Evolutionary conservation across 2,888 invertebrate species (phyloP), one percentile per base, ranked within the genome.

Genomic region (Phortica okadai): DNA sequence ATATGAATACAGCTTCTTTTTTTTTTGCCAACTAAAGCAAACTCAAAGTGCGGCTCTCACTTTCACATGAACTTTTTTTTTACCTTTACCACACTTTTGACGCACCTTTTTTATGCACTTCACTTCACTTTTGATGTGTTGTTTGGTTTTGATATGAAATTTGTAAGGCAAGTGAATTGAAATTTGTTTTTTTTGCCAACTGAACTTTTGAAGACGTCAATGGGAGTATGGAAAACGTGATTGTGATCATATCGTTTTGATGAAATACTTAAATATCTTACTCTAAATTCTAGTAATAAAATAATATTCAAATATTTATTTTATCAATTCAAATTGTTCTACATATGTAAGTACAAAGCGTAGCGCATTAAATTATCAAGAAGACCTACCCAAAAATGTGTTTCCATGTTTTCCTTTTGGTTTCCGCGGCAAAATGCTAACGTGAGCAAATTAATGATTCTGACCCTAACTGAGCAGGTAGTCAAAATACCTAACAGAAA

Each of bases 371-470:
- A 33, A 33, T 33, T 4, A 5, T 33, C 33, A 33, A 5, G 3
- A 5, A 33, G 33, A 5, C 33, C 33, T 74, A 45, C 7, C 16
- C 77, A 78, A 82, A 82, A 80, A 5, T 54, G 7, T 54, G 1
- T 21, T 21, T 21, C 54, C n/a, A 54, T 54, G 10, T n/a, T 54
- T 14, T 54, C n/a, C 5, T 54, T 54, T 54, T 54, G 10, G 10
- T 59, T 16, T 11, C n/a, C n/a, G 50, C 50, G 50, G 8, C n/a
- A 76, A 76, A 62, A 73, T 77, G 72, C 74, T 78, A 80, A 83
- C 41, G 78, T 84, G 78, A 74, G 76, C 82, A 82, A 85, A 84
- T 85, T 87, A 87, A 87, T 84, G 86, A 85, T 85, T 87, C 82
- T 82, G 79, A 70, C 78, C 66, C 50, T 75, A 62, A 4, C 21